Base-by-base conservation (phyloP, 2,797 vertebrate genomes). In the Phyllotis vaccarum region DNA sequence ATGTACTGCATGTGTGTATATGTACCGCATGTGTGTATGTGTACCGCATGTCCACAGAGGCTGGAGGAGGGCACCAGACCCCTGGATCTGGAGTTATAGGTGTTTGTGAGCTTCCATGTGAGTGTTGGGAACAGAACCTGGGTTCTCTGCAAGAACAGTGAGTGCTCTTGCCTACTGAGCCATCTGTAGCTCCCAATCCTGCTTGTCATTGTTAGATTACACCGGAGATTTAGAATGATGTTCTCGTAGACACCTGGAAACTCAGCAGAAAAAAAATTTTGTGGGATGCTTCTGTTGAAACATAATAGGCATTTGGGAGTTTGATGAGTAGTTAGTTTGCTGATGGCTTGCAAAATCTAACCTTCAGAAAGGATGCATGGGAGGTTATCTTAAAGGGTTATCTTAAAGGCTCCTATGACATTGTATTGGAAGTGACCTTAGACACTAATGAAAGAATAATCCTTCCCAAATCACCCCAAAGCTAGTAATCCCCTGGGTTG, bases 361-460 rank as follows among this genome's bases (percentile, higher is more conserved):
- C 49, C 90, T 91, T 85, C 17, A n/a, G 72, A 76, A 64, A 34
- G 80, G 54, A 37, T 62, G 54, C 70, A 8, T 34, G n/a, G 79
- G 80, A 62, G 68, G 82, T 16, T 22, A 31, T 70, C 58, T 91
- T 78, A 82, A 49, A 54, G 46, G 58, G 22, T 16, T 22, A 31
- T 74, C 58, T 93, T 78, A 82, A 46, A 52, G 54, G 21, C 86
- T 96, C 86, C 90, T 76, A 52, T 62, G 90, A 94, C 97, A 70
- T 90, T 90, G 87, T 75, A 89, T 52, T 94, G 97, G 95, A 97
- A 96, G 91, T 97, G 96, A 95, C 93, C 97, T 86, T 89, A 64
- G 93, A 43, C 95, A 86, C 94, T 98, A 98, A 99, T 98, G 98
- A 98, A 99, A 98, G 95, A 95, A 98, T 99, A 99, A 98, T 98